Evolutionary conservation across 2,888 invertebrate species (phyloP).

Genomic region (Electrophaes corylata): DNA sequence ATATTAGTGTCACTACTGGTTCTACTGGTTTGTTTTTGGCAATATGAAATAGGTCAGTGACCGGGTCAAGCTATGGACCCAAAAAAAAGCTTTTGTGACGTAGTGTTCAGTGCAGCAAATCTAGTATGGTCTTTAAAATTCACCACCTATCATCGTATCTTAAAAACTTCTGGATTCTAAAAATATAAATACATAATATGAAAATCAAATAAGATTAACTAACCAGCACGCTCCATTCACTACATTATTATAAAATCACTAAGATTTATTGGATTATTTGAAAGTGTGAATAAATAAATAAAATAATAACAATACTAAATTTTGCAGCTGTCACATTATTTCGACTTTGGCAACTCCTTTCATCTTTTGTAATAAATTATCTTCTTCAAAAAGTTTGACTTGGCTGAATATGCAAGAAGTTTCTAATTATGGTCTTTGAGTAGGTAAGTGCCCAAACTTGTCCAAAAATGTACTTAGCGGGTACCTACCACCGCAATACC

Average conservation of each 20-base stretch:
- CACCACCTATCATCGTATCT: no score
- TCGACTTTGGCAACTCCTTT: conserved; percentile 13
- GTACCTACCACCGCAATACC: no score
- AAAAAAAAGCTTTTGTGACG: not conserved
- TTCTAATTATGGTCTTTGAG: not conserved
- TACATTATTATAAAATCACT: conserved; percentile 15
- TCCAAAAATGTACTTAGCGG: no score
- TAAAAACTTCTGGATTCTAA: not conserved
- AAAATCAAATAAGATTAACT: no score
- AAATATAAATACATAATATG: not conserved
- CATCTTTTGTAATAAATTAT: not conserved
- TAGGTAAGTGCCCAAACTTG: no score
- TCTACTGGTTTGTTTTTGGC: not conserved
- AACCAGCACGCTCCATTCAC: conserved; percentile 18
- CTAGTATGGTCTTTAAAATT: no score
- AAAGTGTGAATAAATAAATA: conserved; percentile 5
- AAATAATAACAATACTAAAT: conserved; percentile 18
- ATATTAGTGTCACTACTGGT: no score
- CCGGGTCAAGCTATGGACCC: not conserved
- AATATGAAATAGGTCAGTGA: not conserved
- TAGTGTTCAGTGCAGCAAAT: no score
- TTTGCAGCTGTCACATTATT: conserved; percentile 29
- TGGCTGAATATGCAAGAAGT: conserved; percentile 5
- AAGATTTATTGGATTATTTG: conserved; percentile 3
- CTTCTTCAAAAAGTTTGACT: conserved; percentile 2